Base-by-base conservation (phyloP, 2,888 invertebrate species). In the Leptopilina drosophilae region DNA sequence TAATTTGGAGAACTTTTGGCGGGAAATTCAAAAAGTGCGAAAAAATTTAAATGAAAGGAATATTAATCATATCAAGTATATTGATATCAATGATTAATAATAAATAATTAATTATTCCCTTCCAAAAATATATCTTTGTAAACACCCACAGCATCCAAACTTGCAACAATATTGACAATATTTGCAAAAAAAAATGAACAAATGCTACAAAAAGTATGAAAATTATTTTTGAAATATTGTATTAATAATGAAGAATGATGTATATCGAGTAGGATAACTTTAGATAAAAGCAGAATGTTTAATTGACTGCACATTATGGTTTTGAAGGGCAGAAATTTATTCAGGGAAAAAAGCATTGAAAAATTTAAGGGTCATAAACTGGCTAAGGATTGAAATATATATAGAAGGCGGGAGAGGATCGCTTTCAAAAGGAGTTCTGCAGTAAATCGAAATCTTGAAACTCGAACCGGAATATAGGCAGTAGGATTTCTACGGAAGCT, bases 331-430 rank as follows among this genome's bases (percentile, higher is more conserved):
- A 62, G 62, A 62, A 73, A 73, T 73, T 73, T 73, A 73, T 56
- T 73, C 73, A 5, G 73, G 33, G 33, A 5, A 53, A 73, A 56
- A 14, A 56, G 73, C 73, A 14, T n/a, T 73, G 73, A 73, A 73
- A 73, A 73, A 56, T 73, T 73, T 53, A 73, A 73, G 53, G 73
- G 73, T 56, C 73, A 73, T 73, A 73, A 73, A 73, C 56, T 56
- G 33, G 33, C 73, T 73, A 56, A n/a, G 56, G 73, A 73, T 56
- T 73, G 73, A 56, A 40, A 33, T 62, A 33, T 62, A 33, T 53
- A 73, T 73, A 73, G 73, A 73, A 73, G 53, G n/a, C 73, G 53
- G 73, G 53, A 73, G 53, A 73, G 73, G 14, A 11, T 40, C 73
- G 33, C 56, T 56, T 73, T 73, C 33, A 20, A 56, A 73, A 56